phyloP scores from a whole-genome alignment of 2,797 vertebrate species.

The Babyrousa celebensis region DNA sequence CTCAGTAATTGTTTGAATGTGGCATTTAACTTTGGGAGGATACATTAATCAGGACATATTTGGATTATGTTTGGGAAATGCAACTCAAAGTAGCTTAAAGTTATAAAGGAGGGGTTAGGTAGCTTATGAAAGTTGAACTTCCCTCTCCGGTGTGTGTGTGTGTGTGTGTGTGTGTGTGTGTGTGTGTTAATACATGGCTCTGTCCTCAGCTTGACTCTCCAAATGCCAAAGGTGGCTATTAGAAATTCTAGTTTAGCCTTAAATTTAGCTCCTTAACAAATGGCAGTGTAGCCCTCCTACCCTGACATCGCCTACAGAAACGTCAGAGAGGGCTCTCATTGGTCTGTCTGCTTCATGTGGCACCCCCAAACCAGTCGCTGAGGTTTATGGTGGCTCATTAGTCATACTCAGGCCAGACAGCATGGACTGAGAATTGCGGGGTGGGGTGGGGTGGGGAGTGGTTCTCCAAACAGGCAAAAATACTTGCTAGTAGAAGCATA shows the following conservation, averaged over 20 bases:
- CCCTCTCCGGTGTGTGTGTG: background rate
- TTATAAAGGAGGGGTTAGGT: background rate
- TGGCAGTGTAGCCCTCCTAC: background rate
- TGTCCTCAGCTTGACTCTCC: background rate
- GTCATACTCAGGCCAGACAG: background rate
- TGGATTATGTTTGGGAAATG: slow-evolving; percentile 26
- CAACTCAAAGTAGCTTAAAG: background rate
- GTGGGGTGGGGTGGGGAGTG: too few relatives aligned
- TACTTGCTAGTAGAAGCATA: background rate
- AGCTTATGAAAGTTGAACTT: background rate
- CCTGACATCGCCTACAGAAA: background rate
- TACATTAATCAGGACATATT: background rate
- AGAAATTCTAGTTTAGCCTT: background rate
- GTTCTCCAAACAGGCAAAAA: background rate
- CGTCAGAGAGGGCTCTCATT: background rate
- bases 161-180: background rate
- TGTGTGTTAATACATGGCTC: background rate
- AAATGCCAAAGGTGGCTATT: background rate
- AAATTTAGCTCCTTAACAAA: background rate
- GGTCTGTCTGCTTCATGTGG: background rate
- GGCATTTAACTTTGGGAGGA: background rate
- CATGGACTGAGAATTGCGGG: background rate
- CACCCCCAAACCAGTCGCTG: background rate
- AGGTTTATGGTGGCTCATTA: background rate
- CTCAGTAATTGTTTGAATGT: background rate